A percentile compares a stretch with the other conserved stretches of the same genome.
phyloP scores from a whole-genome alignment of 2,797 vertebrate species.

The Lepus townsendii region DNA sequence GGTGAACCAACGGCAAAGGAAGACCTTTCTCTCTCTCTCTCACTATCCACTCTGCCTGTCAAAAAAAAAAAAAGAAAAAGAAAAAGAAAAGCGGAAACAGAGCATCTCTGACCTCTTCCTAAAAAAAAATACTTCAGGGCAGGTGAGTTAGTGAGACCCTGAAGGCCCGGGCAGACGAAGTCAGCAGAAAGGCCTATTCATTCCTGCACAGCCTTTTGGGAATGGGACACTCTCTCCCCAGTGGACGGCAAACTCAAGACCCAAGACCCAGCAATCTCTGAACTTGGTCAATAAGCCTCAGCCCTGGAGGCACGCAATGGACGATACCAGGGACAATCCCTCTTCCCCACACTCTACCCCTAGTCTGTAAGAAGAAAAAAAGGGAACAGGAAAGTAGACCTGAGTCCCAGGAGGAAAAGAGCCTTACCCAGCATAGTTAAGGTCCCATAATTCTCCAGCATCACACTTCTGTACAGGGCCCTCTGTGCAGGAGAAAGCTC shows the following conservation, averaged over 20 bases:
- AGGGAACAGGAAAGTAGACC: background rate
- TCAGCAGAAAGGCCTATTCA: background rate
- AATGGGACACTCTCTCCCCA: background rate
- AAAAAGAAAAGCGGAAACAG: background rate
- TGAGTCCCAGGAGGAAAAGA: background rate
- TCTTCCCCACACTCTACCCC: background rate
- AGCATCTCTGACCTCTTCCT: background rate
- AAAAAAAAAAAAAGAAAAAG: no score
- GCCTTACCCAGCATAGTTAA: slow-evolving; percentile 78
- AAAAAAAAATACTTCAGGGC: background rate
- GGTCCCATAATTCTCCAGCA: slow-evolving; percentile 84
- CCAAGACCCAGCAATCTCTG: slow-evolving; percentile 6
- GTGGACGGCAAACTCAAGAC: background rate
- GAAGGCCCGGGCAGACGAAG: background rate
- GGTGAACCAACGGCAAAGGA: no score
- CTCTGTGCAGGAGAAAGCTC: slow-evolving; percentile 78
- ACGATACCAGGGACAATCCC: background rate
- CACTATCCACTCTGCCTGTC: no score
- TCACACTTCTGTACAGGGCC: slow-evolving; percentile 82
- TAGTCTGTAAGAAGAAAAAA: background rate
- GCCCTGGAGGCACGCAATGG: background rate
- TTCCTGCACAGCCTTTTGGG: background rate
- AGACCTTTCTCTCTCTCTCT: no score
- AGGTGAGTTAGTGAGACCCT: background rate
- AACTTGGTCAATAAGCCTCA: background rate